Evolutionary conservation across 1,140 invertebrate species (phyloP).

Genomic region (Atta colombica): DNA sequence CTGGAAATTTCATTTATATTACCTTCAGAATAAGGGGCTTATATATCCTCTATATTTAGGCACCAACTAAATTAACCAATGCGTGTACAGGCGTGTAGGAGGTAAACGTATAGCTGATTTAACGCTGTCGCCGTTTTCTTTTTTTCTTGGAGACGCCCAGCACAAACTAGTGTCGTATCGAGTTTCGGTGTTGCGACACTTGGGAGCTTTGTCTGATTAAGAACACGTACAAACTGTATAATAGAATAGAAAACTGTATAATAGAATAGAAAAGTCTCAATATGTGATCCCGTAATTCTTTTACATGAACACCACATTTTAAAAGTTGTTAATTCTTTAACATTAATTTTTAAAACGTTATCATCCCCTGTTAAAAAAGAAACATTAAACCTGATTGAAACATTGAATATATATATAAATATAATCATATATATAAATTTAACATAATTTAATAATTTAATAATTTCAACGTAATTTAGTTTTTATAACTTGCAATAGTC

Average conservation of each 20-base stretch:
- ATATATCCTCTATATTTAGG: conserved; percentile 66
- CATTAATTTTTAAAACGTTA: not conserved
- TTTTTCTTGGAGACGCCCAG: conserved; percentile 26
- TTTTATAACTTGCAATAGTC: not conserved
- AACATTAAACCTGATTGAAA: not conserved
- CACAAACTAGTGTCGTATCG: conserved; percentile 22
- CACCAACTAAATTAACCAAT: conserved; percentile 5
- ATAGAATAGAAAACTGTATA: not conserved
- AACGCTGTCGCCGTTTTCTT: conserved; percentile 30
- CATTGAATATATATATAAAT: not conserved
- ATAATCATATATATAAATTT: not conserved
- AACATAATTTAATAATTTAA: no score
- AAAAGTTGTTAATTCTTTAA: not conserved
- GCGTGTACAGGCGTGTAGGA: conserved; percentile 19
- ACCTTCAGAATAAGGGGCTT: conserved; percentile 44
- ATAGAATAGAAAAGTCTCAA: not conserved
- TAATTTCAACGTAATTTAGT: conserved; percentile 2
- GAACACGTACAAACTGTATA: not conserved
- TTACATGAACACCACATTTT: not conserved
- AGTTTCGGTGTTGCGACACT: conserved; percentile 33
- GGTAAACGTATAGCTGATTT: conserved; percentile 54
- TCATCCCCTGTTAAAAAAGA: not conserved
- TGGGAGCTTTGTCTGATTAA: conserved; percentile 34
- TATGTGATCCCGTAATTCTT: not conserved
- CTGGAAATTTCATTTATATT: conserved; percentile 31